A percentile compares a stretch with the other conserved stretches of the same genome.
phyloP scores from a whole-genome alignment of 2,113 vertebrate genomes.

The Urocitellus parryii region DNA sequence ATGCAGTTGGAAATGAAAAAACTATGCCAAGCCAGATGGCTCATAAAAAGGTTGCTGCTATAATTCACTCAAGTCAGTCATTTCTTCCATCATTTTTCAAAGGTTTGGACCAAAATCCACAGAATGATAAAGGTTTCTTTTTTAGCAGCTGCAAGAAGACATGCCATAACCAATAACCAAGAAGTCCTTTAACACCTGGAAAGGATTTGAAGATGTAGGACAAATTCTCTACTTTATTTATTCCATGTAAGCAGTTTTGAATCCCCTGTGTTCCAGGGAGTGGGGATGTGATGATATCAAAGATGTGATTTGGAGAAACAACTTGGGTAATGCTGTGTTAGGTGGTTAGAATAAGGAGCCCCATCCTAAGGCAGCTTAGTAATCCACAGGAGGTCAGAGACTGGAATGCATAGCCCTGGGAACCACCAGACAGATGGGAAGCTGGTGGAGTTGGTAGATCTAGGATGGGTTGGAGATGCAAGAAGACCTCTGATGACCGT shows the following conservation, averaged over 20 bases:
- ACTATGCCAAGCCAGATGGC: background rate
- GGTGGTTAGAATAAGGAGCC: background rate
- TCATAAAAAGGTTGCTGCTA: background rate
- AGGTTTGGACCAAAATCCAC: background rate
- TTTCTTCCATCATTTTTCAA: background rate
- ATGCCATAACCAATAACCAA: background rate
- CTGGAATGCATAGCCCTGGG: background rate
- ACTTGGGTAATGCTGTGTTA: background rate
- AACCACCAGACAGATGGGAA: background rate
- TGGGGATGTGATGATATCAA: background rate
- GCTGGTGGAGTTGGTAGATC: background rate
- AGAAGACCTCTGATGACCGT: background rate
- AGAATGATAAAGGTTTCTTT: background rate
- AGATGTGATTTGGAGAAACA: background rate
- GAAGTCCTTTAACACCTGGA: background rate
- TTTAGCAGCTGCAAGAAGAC: background rate
- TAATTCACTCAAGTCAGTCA: background rate
- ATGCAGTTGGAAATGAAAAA: background rate
- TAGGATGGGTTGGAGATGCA: background rate
- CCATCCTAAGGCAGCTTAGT: background rate
- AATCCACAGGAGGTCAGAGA: background rate
- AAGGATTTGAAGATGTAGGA: background rate
- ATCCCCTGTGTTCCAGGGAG: background rate
- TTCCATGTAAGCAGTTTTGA: background rate
- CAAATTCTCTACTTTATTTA: background rate